Percentiles rank a stretch among this genome's conserved stretches.
phyloP scores from a whole-genome alignment of 1,140 invertebrate genomes.

The Bombus breviceps region DNA sequence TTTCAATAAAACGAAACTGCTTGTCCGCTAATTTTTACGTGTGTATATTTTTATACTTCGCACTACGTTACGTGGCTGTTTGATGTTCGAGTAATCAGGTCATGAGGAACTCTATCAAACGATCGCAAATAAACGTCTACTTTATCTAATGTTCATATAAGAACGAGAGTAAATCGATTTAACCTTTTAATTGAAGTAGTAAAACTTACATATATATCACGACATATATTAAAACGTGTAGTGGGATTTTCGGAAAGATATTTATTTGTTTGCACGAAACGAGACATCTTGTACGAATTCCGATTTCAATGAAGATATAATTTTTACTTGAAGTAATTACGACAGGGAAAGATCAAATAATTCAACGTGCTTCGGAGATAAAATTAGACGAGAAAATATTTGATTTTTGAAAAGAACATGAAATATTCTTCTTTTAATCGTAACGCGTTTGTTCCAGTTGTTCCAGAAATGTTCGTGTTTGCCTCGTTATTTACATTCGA shows the following conservation, averaged over 20 bases:
- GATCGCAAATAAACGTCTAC: constrained; percentile 3
- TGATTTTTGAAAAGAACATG: not conserved
- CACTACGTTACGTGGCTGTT: not conserved
- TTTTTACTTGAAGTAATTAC: not conserved
- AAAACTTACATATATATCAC: not conserved
- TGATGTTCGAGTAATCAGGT: not conserved
- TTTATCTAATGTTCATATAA: not conserved
- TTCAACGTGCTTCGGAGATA: not conserved
- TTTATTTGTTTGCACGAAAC: not conserved
- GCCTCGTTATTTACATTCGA: not conserved
- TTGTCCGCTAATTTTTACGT: not conserved
- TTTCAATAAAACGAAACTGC: not conserved
- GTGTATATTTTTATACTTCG: not conserved
- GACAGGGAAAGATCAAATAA: not conserved
- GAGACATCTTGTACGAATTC: not conserved
- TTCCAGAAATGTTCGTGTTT: not conserved
- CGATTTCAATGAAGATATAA: not conserved
- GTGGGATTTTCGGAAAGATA: not conserved
- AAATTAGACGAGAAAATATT: not conserved
- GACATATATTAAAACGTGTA: not conserved
- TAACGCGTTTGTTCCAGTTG: not conserved
- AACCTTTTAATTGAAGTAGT: not conserved
- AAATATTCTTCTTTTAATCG: not conserved
- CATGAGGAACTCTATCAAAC: not conserved
- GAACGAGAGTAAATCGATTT: constrained; percentile 1